Conservation (phyloP, 1,140 invertebrate genomes). For the Ceratosolen solmsi region DNA sequence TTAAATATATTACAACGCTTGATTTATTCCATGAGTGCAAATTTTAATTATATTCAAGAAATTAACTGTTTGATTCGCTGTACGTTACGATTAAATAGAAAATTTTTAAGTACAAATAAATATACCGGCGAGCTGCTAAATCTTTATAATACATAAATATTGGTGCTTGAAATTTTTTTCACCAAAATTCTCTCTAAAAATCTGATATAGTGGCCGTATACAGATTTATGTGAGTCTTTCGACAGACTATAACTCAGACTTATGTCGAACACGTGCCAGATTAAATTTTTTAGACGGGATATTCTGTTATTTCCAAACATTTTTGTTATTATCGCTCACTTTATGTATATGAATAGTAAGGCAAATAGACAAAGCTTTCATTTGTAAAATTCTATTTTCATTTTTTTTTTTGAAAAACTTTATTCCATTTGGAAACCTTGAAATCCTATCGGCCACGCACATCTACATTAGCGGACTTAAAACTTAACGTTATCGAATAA, state of each 20-base stretch:
- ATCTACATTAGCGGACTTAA: too few species aligned
- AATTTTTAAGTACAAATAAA: too few species aligned
- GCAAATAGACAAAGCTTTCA: background rate
- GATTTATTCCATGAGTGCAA: too few species aligned
- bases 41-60: too few species aligned
- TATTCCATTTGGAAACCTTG: too few species aligned
- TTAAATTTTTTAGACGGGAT: constrained; percentile 10
- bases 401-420: too few species aligned
- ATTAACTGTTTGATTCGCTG: too few species aligned
- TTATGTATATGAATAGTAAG: background rate
- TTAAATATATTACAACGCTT: too few species aligned
- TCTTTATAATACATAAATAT: background rate
- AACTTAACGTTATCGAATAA: too few species aligned
- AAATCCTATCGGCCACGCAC: too few species aligned
- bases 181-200: background rate
- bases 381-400: background rate
- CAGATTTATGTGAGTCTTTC: background rate
- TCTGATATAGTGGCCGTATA: background rate
- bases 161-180: background rate
- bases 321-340: background rate
- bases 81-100: too few species aligned
- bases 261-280: constrained; percentile 16
- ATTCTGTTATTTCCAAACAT: background rate
- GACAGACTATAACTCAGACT: constrained; percentile 9
- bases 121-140: too few species aligned